These are phyloP conservation scores for Umimayanthus kanabou DNA, from an alignment of 92 coral and sea anemone genomes.

Conservation along the genomic window DNA sequence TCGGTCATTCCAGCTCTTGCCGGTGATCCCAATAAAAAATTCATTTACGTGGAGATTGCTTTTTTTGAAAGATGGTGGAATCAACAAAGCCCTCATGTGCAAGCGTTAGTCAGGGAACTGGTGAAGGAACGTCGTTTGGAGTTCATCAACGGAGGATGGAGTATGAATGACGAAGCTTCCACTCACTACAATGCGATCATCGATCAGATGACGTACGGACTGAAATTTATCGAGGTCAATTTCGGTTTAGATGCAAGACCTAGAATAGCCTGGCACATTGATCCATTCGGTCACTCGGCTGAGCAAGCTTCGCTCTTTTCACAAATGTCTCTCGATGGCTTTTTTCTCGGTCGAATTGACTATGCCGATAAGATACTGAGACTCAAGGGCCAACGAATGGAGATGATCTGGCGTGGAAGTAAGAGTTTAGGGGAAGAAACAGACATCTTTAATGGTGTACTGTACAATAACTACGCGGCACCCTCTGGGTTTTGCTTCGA, in stretches of 20 bases:
- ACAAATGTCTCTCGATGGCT: slow-evolving; percentile 81
- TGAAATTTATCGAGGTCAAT: slow-evolving; percentile 34
- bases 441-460: slow-evolving; percentile 88
- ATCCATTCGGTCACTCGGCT: slow-evolving; percentile 80
- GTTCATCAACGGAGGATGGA: no score
- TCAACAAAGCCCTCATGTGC: no score
- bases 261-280: slow-evolving; percentile 77
- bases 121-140: no score
- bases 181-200: no score
- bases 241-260: slow-evolving; percentile 74
- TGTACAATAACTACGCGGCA: slow-evolving; percentile 80
- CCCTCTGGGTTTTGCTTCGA: slow-evolving; percentile 91
- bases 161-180: no score
- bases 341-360: slow-evolving; percentile 75
- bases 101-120: no score
- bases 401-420: slow-evolving; percentile 75
- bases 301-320: slow-evolving; percentile 78
- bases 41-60: no score
- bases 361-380: slow-evolving; percentile 62
- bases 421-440: slow-evolving; percentile 70
- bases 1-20: no score
- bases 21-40: no score
- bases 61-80: no score
- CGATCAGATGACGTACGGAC: no score
- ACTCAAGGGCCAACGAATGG: slow-evolving; percentile 57